These are phyloP conservation scores for Andrena trimmerana DNA, from an alignment of 2,888 invertebrate species.

Conservation along the genomic window DNA sequence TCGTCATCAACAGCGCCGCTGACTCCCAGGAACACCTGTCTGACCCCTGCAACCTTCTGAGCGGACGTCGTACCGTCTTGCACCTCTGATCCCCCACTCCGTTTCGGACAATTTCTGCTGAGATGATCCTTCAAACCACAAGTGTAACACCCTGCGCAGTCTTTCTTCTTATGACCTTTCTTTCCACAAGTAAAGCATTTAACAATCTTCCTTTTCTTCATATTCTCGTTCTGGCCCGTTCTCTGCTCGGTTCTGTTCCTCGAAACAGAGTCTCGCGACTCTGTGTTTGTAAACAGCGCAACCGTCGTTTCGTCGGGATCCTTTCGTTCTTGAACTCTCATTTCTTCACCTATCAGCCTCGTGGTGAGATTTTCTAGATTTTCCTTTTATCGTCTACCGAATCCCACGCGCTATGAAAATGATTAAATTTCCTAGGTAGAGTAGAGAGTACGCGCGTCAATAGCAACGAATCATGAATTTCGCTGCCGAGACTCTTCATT, in stretches of 20 bases:
- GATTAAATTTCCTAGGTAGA: conserved; percentile 6
- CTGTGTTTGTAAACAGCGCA: background rate
- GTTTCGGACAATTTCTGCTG: conserved; percentile 17
- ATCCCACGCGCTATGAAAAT: conserved; percentile 19
- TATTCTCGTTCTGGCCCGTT: background rate
- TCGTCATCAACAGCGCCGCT: background rate
- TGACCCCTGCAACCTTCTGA: background rate
- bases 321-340: background rate
- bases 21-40: background rate
- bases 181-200: background rate
- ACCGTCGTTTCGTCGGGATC: conserved; percentile 3
- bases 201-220: background rate
- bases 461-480: conserved; percentile 14
- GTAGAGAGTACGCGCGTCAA: conserved; percentile 5
- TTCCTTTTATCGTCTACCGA: background rate
- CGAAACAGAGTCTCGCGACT: too few relatives aligned
- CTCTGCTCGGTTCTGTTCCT: background rate
- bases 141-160: background rate
- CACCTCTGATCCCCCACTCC: background rate
- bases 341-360: conserved; percentile 6
- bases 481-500: background rate
- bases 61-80: background rate
- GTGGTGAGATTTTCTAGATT: conserved; percentile 16
- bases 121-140: conserved; percentile 8
- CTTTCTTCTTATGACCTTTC: background rate